Conservation (phyloP, 2,797 vertebrate genomes). For the Anabas testudineus region DNA sequence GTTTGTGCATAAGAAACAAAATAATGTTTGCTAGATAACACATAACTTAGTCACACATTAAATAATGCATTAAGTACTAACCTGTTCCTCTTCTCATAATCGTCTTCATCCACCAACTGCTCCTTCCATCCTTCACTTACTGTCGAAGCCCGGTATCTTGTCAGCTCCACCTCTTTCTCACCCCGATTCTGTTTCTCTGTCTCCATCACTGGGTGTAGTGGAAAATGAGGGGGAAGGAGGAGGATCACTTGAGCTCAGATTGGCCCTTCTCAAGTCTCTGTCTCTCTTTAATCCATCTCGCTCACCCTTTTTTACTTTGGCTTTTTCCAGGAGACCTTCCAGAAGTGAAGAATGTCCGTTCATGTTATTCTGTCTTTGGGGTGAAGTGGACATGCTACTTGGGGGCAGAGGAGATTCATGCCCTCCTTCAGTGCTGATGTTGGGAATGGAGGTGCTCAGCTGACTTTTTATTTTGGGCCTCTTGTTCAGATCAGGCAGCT, state of each 20-base stretch:
- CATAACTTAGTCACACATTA: background rate
- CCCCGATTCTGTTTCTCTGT: constrained; percentile 64
- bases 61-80: constrained; percentile 51
- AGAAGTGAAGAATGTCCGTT: constrained; percentile 55
- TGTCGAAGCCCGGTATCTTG: constrained; percentile 48
- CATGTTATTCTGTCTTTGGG: constrained; percentile 4
- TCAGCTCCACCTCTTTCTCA: constrained; percentile 68
- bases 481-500: constrained; percentile 54
- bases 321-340: constrained; percentile 75
- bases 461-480: constrained; percentile 61
- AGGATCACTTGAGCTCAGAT: constrained; percentile 16
- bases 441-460: constrained; percentile 74
- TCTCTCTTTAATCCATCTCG: constrained; percentile 43
- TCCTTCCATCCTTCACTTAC: constrained; percentile 75
- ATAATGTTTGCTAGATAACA: background rate
- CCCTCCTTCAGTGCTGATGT: constrained; percentile 37
- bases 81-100: constrained; percentile 73
- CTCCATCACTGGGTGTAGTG: constrained; percentile 57
- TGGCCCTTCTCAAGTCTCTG: constrained; percentile 10
- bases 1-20: background rate
- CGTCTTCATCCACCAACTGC: constrained; percentile 79
- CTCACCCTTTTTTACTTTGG: constrained; percentile 69
- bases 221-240: constrained; percentile 53
- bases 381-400: background rate
- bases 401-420: background rate